These are phyloP conservation scores for Syrrhaptes paradoxus DNA, from an alignment of 2,113 vertebrate genomes.

Conservation along the genomic window DNA sequence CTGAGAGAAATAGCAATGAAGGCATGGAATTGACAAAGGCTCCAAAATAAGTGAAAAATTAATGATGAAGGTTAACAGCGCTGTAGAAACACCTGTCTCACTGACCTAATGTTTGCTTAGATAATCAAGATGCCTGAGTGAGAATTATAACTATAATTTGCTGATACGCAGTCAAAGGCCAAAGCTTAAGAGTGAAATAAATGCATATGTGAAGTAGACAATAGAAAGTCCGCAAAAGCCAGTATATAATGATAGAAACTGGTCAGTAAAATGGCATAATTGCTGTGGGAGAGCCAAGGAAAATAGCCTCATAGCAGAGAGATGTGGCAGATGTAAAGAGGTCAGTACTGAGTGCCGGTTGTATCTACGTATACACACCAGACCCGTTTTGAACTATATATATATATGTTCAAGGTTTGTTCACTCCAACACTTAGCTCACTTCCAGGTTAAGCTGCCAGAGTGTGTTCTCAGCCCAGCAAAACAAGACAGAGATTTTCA, in stretches of 20 bases:
- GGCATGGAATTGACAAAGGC: not conserved
- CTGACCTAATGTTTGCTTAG: not conserved
- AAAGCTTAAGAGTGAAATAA: not conserved
- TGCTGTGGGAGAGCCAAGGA: not conserved
- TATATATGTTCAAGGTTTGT: fast-evolving
- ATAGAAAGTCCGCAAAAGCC: not conserved
- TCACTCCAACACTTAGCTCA: not conserved
- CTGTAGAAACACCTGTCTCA: not conserved
- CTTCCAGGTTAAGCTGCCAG: not conserved
- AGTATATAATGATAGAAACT: not conserved
- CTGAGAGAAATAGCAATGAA: not conserved
- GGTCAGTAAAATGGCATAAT: not conserved
- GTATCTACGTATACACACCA: fast-evolving
- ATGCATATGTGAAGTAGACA: not conserved
- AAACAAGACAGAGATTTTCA: not conserved
- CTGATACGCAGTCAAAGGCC: not conserved
- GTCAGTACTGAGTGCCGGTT: not conserved
- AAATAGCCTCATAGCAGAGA: not conserved
- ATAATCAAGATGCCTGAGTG: not conserved
- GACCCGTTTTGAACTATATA: fast-evolving
- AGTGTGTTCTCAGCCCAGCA: not conserved
- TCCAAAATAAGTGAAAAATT: not conserved
- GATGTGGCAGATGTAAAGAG: not conserved
- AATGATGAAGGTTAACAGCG: not conserved
- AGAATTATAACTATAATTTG: not conserved